These are phyloP conservation scores for Morphnarchus princeps DNA, from an alignment of 2,113 vertebrate species.

Conservation along the genomic window DNA sequence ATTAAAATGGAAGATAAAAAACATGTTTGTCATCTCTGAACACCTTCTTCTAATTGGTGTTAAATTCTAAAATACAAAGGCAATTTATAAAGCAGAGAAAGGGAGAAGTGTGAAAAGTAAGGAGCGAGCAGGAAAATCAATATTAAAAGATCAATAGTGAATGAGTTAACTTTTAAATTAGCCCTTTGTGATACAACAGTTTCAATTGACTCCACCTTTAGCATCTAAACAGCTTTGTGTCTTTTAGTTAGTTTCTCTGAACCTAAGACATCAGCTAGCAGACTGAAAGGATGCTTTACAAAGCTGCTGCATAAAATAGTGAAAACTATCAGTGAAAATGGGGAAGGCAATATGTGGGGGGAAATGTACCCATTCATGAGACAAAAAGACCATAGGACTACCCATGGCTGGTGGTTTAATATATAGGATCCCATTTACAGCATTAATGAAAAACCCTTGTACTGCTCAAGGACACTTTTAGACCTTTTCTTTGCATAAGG, in stretches of 20 bases:
- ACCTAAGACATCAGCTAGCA: not conserved
- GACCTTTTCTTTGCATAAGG: constrained; percentile 10
- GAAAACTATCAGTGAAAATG: not conserved
- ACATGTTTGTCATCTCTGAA: constrained; percentile 11
- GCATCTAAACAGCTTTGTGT: not conserved
- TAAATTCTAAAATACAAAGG: not conserved
- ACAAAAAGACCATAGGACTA: not conserved
- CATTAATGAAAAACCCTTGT: not conserved
- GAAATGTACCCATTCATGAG: not conserved
- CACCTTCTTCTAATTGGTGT: constrained; percentile 43
- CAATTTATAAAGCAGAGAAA: constrained; percentile 14
- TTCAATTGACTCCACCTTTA: constrained; percentile 5
- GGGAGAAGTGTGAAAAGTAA: constrained; percentile 10
- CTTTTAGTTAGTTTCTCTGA: not conserved
- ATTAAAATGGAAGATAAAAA: constrained; percentile 27
- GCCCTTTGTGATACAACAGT: constrained; percentile 16
- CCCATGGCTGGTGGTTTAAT: not conserved
- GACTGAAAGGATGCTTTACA: not conserved
- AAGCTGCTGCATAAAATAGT: not conserved
- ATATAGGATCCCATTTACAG: not conserved
- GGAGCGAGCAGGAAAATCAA: constrained; percentile 2
- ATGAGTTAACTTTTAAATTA: constrained; percentile 42
- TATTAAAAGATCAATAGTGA: not conserved
- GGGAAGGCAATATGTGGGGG: not conserved
- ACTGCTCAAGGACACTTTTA: constrained; percentile 49